Percentiles rank a stretch among this genome's conserved stretches.
Conservation (phyloP, 2,888 invertebrate genomes). For the Strigamia transsilvanica region DNA sequence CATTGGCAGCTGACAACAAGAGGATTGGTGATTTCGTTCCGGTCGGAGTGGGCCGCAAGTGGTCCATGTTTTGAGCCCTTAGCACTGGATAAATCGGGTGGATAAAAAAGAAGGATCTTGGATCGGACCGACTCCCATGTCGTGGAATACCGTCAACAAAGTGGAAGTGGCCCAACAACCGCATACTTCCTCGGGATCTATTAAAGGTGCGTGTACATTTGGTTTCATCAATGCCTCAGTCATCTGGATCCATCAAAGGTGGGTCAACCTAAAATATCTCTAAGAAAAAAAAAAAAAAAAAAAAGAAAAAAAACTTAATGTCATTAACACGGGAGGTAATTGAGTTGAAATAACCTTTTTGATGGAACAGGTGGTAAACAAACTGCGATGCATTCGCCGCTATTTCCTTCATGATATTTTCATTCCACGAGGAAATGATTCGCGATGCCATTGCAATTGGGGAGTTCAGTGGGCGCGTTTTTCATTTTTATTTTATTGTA, state of each 20-base stretch:
- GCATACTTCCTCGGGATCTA: slow-evolving; percentile 53
- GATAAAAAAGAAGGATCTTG: neutral
- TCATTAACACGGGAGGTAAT: slow-evolving; percentile 24
- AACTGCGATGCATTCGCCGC: neutral
- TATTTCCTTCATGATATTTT: neutral
- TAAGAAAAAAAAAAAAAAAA: too few species aligned
- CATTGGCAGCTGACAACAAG: slow-evolving; percentile 26
- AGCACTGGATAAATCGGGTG: slow-evolving; percentile 25
- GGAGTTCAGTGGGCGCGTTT: neutral
- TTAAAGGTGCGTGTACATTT: slow-evolving; percentile 52
- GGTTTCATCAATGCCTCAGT: slow-evolving; percentile 41
- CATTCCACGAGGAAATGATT: neutral
- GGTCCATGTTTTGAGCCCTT: slow-evolving; percentile 1
- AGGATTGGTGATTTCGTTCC: slow-evolving; percentile 10
- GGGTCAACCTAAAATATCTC: slow-evolving; percentile 6
- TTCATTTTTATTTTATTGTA: neutral
- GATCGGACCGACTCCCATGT: slow-evolving; percentile 50
- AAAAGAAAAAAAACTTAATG: neutral
- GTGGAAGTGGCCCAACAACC: slow-evolving; percentile 53
- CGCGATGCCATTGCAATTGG: neutral
- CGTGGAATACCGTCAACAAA: slow-evolving; percentile 53
- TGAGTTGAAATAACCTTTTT: slow-evolving; percentile 24
- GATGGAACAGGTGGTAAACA: slow-evolving; percentile 27
- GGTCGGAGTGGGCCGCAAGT: slow-evolving; percentile 21
- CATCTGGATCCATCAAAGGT: slow-evolving; percentile 50